Conservation (phyloP, 1,140 invertebrate species). For the Mizuhopecten yessoensis region DNA sequence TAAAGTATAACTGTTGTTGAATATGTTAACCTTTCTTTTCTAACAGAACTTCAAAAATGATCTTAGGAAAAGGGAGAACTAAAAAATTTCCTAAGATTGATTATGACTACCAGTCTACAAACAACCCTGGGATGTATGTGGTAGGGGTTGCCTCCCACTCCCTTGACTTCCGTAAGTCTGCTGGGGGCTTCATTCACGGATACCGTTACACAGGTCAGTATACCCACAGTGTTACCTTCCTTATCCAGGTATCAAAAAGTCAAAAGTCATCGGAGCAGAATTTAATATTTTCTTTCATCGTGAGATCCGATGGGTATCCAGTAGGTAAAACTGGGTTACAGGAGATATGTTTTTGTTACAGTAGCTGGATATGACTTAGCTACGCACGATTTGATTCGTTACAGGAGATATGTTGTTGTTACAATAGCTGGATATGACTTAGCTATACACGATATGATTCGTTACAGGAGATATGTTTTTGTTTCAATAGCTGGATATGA, state of each 20-base stretch:
- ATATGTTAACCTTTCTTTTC: no score
- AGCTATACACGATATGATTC: no score
- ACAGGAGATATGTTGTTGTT: no score
- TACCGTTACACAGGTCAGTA: conserved; percentile 84
- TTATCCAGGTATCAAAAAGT: neutral
- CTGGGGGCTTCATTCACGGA: conserved; percentile 85
- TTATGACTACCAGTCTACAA: conserved; percentile 81
- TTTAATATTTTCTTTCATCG: neutral
- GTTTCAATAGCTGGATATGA: no score
- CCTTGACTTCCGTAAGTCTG: conserved; percentile 84
- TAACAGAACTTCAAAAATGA: neutral
- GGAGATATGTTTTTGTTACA: no score
- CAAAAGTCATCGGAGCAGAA: neutral
- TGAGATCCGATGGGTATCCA: no score
- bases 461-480: no score
- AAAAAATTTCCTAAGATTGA: conserved; percentile 83
- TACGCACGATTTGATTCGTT: no score
- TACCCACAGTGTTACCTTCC: neutral
- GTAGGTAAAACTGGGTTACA: no score
- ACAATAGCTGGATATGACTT: no score
- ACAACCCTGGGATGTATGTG: conserved; percentile 81
- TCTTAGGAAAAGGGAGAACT: conserved; percentile 62
- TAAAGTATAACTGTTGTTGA: no score
- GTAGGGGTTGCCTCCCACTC: conserved; percentile 83
- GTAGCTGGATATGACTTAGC: no score